A percentile compares a stretch with the other conserved stretches of the same genome.
Evolutionary conservation across 1,140 invertebrate genomes (phyloP).

Genomic region (Phymastichus coffea): DNA sequence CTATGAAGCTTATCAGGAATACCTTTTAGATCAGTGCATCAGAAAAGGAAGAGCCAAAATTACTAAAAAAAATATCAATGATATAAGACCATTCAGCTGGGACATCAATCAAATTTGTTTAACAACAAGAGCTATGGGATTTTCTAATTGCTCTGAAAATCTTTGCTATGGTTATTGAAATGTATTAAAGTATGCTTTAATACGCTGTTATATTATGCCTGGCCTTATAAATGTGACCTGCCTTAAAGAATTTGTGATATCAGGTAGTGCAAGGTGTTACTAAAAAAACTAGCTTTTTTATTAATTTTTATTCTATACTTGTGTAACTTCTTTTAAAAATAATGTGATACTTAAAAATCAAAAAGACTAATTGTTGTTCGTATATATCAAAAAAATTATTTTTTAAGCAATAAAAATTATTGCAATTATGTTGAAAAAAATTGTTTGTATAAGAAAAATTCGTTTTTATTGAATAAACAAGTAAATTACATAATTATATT

Average conservation of each 20-base stretch:
- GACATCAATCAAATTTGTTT: conserved; percentile 21
- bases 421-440: not conserved
- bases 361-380: not conserved
- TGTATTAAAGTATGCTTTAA: no score
- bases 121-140: conserved; percentile 20
- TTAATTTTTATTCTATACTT: no score
- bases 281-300: no score
- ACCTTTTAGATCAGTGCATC: conserved; percentile 25
- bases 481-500: conserved; percentile 1
- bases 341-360: not conserved
- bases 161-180: not conserved
- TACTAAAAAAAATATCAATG: conserved; percentile 20
- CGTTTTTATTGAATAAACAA: conserved; percentile 8
- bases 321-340: no score
- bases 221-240: no score
- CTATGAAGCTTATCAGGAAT: conserved; percentile 21
- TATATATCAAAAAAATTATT: not conserved
- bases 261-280: no score
- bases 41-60: conserved; percentile 24
- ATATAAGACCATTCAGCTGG: conserved; percentile 26
- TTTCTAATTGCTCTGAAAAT: not conserved
- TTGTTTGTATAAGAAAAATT: conserved; percentile 2
- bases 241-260: no score
- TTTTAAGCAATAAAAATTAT: conserved; percentile 1
- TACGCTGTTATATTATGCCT: no score